Percentiles rank a stretch among this genome's conserved stretches.
phyloP scores from a whole-genome alignment of 1,140 invertebrate species.

The Latrodectus geometricus region DNA sequence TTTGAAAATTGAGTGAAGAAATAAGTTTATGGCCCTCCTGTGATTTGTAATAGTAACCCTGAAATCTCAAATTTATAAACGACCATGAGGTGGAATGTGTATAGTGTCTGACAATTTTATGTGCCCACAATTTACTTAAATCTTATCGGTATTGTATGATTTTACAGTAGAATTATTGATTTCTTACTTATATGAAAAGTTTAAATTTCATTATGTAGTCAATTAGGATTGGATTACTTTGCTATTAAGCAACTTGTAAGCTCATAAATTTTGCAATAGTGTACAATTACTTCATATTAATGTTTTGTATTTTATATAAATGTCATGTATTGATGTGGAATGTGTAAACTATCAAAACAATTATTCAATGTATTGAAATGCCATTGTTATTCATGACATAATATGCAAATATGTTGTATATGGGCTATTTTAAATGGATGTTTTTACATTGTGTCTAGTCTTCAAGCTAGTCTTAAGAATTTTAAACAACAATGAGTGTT shows the following conservation, averaged over 20 bases:
- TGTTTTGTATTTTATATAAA: neutral
- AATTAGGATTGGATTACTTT: neutral
- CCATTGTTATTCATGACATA: neutral
- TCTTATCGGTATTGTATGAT: no score
- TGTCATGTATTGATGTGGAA: neutral
- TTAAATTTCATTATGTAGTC: no score
- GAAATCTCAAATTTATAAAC: no score
- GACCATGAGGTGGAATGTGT: no score
- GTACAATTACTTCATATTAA: neutral
- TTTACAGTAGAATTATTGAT: no score
- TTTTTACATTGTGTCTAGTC: neutral
- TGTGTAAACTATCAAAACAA: neutral
- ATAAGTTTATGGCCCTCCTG: no score
- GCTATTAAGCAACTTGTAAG: neutral
- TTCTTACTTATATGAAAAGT: no score
- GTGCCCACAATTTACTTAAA: no score
- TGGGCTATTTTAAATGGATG: neutral
- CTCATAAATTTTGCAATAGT: neutral
- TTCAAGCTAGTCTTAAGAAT: neutral
- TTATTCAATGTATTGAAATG: neutral
- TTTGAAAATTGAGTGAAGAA: no score
- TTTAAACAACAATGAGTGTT: neutral
- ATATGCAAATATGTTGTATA: neutral
- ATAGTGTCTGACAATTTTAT: no score
- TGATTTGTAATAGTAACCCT: no score